phyloP scores from a whole-genome alignment of 92 coral and sea anemone genomes.

The Paragorgia papillata region DNA sequence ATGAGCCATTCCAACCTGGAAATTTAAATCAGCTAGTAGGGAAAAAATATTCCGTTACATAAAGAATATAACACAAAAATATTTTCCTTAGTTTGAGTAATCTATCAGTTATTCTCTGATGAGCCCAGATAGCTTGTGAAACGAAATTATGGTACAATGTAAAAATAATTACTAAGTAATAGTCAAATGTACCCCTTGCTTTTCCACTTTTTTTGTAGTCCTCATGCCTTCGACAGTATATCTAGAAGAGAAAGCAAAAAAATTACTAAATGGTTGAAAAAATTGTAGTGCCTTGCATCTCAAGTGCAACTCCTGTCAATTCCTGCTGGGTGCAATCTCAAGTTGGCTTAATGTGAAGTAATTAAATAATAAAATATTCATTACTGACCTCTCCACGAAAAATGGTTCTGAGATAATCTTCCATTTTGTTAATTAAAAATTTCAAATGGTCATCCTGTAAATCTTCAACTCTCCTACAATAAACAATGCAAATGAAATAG shows the following conservation, averaged over 20 bases:
- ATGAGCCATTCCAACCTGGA: slow-evolving; percentile 91
- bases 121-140: no score
- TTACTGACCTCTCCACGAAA: slow-evolving; percentile 86
- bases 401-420: slow-evolving; percentile 67
- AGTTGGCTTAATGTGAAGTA: no score
- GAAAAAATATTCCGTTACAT: slow-evolving; percentile 4
- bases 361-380: no score
- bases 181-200: slow-evolving; percentile 59
- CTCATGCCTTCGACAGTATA: slow-evolving; percentile 80
- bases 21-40: slow-evolving; percentile 62
- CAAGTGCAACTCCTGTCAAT: no score
- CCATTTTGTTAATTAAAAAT: slow-evolving; percentile 64
- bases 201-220: slow-evolving; percentile 91
- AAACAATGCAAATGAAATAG: not conserved
- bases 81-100: no score
- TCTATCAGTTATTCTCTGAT: no score
- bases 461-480: slow-evolving; percentile 70
- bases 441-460: slow-evolving; percentile 74
- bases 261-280: no score
- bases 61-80: not conserved
- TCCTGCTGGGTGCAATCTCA: no score
- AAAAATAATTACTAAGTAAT: no score
- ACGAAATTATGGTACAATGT: no score
- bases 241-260: slow-evolving; percentile 46
- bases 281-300: no score